Conservation (phyloP, 2,113 vertebrate species). For the Sinocyclocheilus rhinocerous region DNA sequence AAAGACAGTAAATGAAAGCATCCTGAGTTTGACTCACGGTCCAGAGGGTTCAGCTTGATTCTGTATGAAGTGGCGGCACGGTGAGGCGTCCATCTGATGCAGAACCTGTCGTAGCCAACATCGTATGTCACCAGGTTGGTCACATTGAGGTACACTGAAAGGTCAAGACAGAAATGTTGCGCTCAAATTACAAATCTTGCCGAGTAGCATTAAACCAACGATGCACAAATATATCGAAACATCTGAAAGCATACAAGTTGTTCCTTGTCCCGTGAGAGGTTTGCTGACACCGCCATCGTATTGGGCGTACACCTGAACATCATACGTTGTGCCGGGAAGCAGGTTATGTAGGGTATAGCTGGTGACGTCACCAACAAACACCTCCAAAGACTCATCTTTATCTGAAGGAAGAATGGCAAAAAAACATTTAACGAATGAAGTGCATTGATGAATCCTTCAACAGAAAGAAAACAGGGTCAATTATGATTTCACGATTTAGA, state of each 20-base stretch:
- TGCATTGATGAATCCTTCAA: background rate
- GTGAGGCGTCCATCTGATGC: conserved; percentile 89
- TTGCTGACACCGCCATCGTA: conserved; percentile 86
- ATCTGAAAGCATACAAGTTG: conserved; percentile 80
- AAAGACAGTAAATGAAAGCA: background rate
- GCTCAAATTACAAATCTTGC: background rate
- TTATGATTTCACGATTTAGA: background rate
- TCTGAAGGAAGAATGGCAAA: conserved; percentile 69
- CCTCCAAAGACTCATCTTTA: conserved; percentile 81
- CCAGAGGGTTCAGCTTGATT: conserved; percentile 85
- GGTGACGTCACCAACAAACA: conserved; percentile 92
- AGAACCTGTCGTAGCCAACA: conserved; percentile 87
- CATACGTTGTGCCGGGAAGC: conserved; percentile 89
- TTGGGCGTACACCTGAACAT: conserved; percentile 89
- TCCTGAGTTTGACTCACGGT: conserved; percentile 75
- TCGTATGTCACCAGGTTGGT: conserved; percentile 87
- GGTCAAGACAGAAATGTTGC: conserved; percentile 23
- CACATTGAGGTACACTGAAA: conserved; percentile 92
- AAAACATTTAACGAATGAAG: background rate
- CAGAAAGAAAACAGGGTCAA: background rate
- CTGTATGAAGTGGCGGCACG: conserved; percentile 91
- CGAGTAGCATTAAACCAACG: background rate
- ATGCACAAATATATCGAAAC: background rate
- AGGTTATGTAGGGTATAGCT: conserved; percentile 91
- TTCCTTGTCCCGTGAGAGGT: conserved; percentile 86